These are phyloP conservation scores for Chrysolina oricalcia DNA, from an alignment of 2,888 invertebrate species.

Conservation along the genomic window DNA sequence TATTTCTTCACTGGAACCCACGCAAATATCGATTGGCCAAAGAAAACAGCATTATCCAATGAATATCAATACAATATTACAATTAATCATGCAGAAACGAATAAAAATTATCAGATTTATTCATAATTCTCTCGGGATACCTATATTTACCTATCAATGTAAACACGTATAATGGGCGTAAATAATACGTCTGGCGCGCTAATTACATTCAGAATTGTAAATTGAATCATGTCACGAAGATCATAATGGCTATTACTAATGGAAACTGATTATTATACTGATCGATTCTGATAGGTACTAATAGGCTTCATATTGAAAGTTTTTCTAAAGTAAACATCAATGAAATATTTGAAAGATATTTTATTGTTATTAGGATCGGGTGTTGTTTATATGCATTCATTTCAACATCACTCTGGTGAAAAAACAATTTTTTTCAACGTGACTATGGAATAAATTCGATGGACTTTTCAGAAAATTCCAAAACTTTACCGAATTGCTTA, in stretches of 20 bases:
- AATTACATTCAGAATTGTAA: slow-evolving; percentile 35
- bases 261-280: slow-evolving; percentile 27
- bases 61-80: slow-evolving; percentile 4
- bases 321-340: background rate
- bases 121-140: slow-evolving; percentile 22
- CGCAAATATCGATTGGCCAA: background rate
- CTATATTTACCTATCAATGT: slow-evolving; percentile 16
- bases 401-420: too few relatives aligned
- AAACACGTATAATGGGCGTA: slow-evolving; percentile 31
- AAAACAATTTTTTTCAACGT: too few relatives aligned
- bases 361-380: background rate
- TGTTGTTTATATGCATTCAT: background rate
- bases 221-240: slow-evolving; percentile 37
- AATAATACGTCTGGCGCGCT: slow-evolving; percentile 36
- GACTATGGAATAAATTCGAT: too few relatives aligned
- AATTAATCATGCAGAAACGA: background rate
- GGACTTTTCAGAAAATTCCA: too few relatives aligned
- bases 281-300: slow-evolving; percentile 14
- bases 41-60: background rate
- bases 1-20: too few relatives aligned
- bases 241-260: slow-evolving; percentile 13
- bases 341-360: background rate
- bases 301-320: slow-evolving; percentile 14
- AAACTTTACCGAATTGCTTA: too few relatives aligned
- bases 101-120: slow-evolving; percentile 26